Evolutionary conservation across 2,113 vertebrate genomes (phyloP), one percentile per base, ranked within the genome.

Genomic region (Ictidomys tridecemlineatus): DNA sequence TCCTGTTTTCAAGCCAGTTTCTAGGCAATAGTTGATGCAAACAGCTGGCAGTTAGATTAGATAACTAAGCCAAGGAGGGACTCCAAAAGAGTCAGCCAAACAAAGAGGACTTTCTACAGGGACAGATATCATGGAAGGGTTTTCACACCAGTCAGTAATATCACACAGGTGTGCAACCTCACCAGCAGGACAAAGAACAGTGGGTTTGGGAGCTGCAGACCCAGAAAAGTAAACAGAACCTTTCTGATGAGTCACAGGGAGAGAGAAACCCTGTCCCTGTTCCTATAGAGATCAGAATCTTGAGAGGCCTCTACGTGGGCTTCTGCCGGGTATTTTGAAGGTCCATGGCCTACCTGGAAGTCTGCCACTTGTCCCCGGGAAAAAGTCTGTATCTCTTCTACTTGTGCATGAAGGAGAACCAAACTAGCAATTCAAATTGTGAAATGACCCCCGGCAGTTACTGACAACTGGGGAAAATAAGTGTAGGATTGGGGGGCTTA

Each of bases 21-120:
- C 97, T n/a, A 96, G 76, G 96, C 92, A 97, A 95, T 89, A 70
- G 63, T 42, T 70, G 87, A 86, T 28, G 39, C 56, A n/a, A 30
- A 90, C 85, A 95, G 79, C 86, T 28, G 37, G 73, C 56, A 51
- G 78, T 9, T 58, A 48, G 85, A 89, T 12, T 61, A 48, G 85
- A 74, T 70, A 80, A 79, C 34, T 10, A 45, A 34, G 26, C 2
- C 12, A 80, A 85, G 51, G 32, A 61, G 26, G 22, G 32, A 18
- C 37, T 58, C 37, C 37, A 32, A 34, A n/a, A 67, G 7, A 10
- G 45, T 39, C 14, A 77, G 56, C 42, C 67, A 74, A 89, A 89
- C 56, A 82, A 69, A 80, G 61, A 77, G n/a, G 39, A 39, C 58
- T 76, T 32, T n/a, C 70, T 51, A 20, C 53, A 30, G 16, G 58